Conservation (phyloP, 2,797 vertebrate genomes). For the Philypnodon macrostomus region DNA sequence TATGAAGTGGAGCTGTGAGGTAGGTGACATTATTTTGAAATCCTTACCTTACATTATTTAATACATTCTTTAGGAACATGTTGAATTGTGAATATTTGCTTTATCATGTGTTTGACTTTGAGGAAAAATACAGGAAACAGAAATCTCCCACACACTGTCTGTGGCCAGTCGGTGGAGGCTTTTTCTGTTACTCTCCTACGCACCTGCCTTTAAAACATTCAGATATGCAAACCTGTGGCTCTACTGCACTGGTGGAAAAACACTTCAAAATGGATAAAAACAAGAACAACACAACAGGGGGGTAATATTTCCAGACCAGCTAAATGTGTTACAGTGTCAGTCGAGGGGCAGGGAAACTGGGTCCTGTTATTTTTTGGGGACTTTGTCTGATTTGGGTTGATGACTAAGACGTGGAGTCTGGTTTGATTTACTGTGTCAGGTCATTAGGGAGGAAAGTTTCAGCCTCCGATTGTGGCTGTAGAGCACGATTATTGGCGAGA, state of each 20-base stretch:
- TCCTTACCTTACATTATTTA: neutral
- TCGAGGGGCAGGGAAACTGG: neutral
- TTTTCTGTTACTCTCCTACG: conserved; percentile 65
- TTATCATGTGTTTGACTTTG: conserved; percentile 23
- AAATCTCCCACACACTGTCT: conserved; percentile 63
- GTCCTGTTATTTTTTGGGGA: conserved; percentile 7
- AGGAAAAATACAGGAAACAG: conserved; percentile 46
- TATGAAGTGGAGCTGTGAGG: too few species aligned
- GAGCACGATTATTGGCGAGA: conserved; percentile 1
- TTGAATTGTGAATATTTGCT: neutral
- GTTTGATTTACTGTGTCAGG: conserved; percentile 35
- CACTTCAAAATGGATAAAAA: neutral
- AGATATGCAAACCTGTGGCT: conserved; percentile 42
- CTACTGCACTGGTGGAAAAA: conserved; percentile 3
- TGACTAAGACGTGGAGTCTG: conserved; percentile 31
- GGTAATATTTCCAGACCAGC: conserved; percentile 1
- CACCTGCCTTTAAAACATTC: conserved; percentile 51
- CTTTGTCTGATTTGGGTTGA: conserved; percentile 19
- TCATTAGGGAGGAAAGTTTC: conserved; percentile 40
- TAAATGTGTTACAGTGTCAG: neutral
- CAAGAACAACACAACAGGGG: neutral
- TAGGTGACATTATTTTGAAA: neutral
- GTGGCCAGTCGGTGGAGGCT: conserved; percentile 54
- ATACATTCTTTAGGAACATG: neutral
- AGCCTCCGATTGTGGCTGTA: conserved; percentile 19